Base-by-base conservation (phyloP, 1,140 invertebrate species). In the Drosophila bipectinata region DNA sequence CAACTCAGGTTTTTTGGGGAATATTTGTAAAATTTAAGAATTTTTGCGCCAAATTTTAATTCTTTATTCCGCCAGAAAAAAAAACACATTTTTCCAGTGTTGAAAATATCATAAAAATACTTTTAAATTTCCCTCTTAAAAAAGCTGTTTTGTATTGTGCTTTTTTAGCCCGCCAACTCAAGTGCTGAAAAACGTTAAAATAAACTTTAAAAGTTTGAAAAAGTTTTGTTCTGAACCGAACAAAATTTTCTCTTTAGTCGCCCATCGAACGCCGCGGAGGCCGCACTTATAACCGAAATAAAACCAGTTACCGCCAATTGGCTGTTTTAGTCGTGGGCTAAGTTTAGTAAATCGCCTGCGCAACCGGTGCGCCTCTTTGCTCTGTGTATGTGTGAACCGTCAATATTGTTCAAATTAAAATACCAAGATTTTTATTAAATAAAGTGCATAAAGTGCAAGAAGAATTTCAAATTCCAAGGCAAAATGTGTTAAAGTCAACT, bases 341-440 rank as follows among this genome's bases (percentile, higher is more conserved):
- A 53, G 26, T 39, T 63, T 24, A 41, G 39, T 37, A 52, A 32
- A 44, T 67, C 47, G 63, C 60, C 34, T 67, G 63, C 63, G 63
- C 63, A 67, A 61, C 63, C 63, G 63, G 63, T 62, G 58, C 47
- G 32, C 18, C 44, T 48, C 5, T 28, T 21, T 15, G n/a, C 8
- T 15, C 24, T 64, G 41, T 56, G 60, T 63, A 49, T 45, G 28
- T 41, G 53, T 24, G 34, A 15, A 1, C 6, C 8, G 15, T 44
- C 2, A 68, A 52, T 34, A 58, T 21, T 26, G 8, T 32, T 9
- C 21, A n/a, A 14, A 18, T 18, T 15, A 0, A 41, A 41, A 14
- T 6, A 44, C 1, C 2, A 47, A 24, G 24, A 52, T 39, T 28
- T 18, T 21, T 52, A 15, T 26, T 24, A 24, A 9, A 52, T 53